Evolutionary conservation across 30 jellyfish, hydroid and myxozoan species (phyloP).

Genomic region (Aurelia aurita): DNA sequence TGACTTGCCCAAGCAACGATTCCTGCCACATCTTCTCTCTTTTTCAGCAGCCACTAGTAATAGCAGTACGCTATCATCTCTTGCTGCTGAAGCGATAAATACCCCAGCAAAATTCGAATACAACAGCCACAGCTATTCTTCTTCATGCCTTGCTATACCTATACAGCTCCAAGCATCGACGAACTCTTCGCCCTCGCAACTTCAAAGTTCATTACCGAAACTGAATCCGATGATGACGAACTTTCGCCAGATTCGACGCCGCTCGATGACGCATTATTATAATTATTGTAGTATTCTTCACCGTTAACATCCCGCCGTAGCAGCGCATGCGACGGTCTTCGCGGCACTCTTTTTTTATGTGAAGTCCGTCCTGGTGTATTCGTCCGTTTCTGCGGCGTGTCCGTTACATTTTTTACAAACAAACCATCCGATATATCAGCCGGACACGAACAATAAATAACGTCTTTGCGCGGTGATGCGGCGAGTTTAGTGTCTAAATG

Average conservation of each 20-base stretch:
- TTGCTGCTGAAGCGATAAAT: too few species aligned
- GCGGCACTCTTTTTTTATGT: constrained; percentile 63
- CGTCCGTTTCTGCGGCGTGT: constrained; percentile 62
- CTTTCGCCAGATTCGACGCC: constrained; percentile 95
- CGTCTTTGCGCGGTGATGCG: constrained; percentile 61
- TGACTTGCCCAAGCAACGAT: too few species aligned
- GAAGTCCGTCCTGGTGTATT: constrained; percentile 37
- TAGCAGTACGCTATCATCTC: too few species aligned
- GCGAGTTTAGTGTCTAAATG: constrained; percentile 1
- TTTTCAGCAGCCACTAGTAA: too few species aligned
- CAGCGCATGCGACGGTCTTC: constrained; percentile 65
- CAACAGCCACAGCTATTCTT: too few species aligned
- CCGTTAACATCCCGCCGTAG: constrained; percentile 42
- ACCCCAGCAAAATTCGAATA: too few species aligned
- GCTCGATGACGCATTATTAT: constrained; percentile 83
- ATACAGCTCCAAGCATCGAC: constrained; percentile 57
- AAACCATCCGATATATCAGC: constrained; percentile 67
- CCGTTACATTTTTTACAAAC: constrained; percentile 26
- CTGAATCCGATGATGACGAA: constrained; percentile 82
- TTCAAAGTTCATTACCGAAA: constrained; percentile 69
- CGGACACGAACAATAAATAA: constrained; percentile 71
- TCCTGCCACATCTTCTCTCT: too few species aligned
- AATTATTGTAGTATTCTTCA: constrained; percentile 31
- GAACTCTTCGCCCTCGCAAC: constrained; percentile 59
- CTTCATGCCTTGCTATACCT: background rate